Evolutionary conservation across 2,797 vertebrate species (phyloP), one percentile per base, ranked within the genome.

Genomic region (Tenualosa thibaudeaui): DNA sequence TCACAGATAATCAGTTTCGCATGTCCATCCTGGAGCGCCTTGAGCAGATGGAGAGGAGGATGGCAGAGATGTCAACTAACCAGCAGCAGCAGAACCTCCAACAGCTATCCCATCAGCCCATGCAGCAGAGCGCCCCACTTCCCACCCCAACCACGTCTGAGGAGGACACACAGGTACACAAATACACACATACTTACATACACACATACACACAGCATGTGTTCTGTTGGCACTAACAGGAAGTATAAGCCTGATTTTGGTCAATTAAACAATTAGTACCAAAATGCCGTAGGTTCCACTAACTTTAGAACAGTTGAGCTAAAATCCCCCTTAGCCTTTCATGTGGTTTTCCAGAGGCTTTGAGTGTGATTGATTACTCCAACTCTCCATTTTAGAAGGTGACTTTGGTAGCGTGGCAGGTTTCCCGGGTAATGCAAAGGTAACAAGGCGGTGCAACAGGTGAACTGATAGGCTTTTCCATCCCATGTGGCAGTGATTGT

Each of bases 11-110:
- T 88, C 97, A 98, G 95, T 98, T 98, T 92, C 93, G 97, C 89
- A 97, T 98, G 97, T 98, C 97, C 65, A 98, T 98, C 88, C 91
- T 98, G 91, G 97, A 98, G 92, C 95, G 97, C 0, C 89, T 98
- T 87, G 97, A 98, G 91, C 97, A 97, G 94, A 97, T 98, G 97
- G 97, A 98, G 94, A 95, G 94, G 5, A 92, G 97, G 12, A 96
- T 97, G 95, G 95, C 95, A 0, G 96, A 96, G 71, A 96, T 97
- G 89, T 93, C 94, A 0, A 91, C 94, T 3, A 87, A 40, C 40
- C 90, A 84, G 26, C 86, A 40, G n/a, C 89, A 84, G 5, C 88
- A 84, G 13, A 37, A 84, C 3, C 84, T 81, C 10, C 51, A 81
- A 5, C 84, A 85, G 2, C 75, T 81, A 4, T 81, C 81, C 13